A percentile compares a stretch with the other conserved stretches of the same genome.
Conservation (phyloP, 2,888 invertebrate species). For the Leucozona laternaria region DNA sequence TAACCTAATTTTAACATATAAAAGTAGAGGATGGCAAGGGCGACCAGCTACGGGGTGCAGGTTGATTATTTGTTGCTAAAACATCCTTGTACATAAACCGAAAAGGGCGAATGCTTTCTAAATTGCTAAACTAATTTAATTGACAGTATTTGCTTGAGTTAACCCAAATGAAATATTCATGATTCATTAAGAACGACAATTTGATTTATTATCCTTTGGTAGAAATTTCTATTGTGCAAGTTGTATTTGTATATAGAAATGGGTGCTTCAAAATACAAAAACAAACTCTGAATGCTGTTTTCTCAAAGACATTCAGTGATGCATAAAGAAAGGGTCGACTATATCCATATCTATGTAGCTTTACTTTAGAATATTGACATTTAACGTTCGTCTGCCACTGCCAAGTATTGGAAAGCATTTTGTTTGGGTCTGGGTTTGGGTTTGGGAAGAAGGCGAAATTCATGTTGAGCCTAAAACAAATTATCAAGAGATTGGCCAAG, state of each 20-base stretch:
- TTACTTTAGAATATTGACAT: slow-evolving; percentile 6
- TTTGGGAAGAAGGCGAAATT: neutral
- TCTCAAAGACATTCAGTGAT: slow-evolving; percentile 13
- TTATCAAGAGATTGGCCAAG: slow-evolving; percentile 15
- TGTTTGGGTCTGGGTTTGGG: too few species aligned
- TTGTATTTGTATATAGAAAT: neutral
- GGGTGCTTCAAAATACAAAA: neutral
- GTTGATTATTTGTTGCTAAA: neutral
- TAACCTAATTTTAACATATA: neutral
- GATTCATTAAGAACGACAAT: slow-evolving; percentile 49
- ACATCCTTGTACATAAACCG: slow-evolving; percentile 19
- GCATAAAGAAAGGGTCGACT: slow-evolving; percentile 23
- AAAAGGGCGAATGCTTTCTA: slow-evolving; percentile 21
- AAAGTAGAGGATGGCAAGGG: neutral
- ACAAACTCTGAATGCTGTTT: slow-evolving; percentile 1
- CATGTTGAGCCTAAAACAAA: neutral
- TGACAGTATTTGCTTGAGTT: slow-evolving; percentile 45
- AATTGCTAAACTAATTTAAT: slow-evolving; percentile 52
- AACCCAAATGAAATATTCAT: slow-evolving; percentile 57
- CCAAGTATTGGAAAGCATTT: neutral
- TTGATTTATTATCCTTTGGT: slow-evolving; percentile 44
- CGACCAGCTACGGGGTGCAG: neutral
- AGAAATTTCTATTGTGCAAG: slow-evolving; percentile 14
- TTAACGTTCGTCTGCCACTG: neutral
- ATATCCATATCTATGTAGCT: neutral